Evolutionary conservation across 2,113 vertebrate genomes (phyloP).

Genomic region (Platysternon megacephalum): DNA sequence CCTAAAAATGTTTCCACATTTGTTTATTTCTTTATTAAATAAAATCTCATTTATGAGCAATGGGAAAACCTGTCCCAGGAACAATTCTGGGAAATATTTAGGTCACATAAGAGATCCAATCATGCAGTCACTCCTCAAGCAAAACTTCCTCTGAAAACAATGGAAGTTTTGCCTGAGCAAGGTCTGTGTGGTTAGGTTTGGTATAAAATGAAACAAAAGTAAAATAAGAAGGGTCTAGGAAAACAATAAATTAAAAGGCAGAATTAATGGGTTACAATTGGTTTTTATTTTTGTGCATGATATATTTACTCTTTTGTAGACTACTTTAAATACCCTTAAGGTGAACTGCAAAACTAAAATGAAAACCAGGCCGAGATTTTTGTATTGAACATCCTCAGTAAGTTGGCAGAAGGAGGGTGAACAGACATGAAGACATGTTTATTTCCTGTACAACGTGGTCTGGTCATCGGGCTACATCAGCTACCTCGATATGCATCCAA

Average conservation of each 20-base stretch:
- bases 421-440: neutral
- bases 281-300: neutral
- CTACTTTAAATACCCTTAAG: neutral
- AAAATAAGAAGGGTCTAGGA: neutral
- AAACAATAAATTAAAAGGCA: neutral
- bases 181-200: neutral
- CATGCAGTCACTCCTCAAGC: neutral
- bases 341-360: neutral
- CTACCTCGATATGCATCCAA: neutral
- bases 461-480: neutral
- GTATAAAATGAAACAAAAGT: neutral
- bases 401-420: neutral
- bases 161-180: neutral
- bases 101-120: neutral
- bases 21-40: constrained; percentile 15
- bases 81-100: neutral
- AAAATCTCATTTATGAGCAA: neutral
- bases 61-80: neutral
- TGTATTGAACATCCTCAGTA: neutral
- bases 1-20: constrained; percentile 16
- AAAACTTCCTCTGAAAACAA: neutral
- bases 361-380: neutral
- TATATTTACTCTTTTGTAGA: neutral
- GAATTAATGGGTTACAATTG: neutral
- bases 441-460: neutral